Evolutionary conservation across 2,113 vertebrate species (phyloP), one percentile per base, ranked within the genome.

Genomic region (Callaeas wilsoni): DNA sequence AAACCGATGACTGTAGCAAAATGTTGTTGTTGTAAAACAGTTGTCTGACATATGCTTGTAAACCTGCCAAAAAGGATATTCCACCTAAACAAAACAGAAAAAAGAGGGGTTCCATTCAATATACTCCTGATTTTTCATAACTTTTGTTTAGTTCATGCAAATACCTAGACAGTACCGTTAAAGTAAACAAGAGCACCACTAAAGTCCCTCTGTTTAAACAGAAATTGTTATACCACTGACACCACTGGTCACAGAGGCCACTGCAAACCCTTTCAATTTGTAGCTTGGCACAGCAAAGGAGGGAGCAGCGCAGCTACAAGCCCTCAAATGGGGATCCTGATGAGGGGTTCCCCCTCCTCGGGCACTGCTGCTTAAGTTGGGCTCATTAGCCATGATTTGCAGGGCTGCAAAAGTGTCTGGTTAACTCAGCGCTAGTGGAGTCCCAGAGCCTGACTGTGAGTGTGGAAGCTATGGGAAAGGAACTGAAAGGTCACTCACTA

Each of bases 11-110:
- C 90, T 95, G 90, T 16, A 82, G 92, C 76, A 92, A 97, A 97
- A 92, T 63, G 84, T 93, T 98, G 96, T 93, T 73, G 77, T 87
- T 80, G 76, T 89, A 94, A 96, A 95, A 96, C 97, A 97, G 98
- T 98, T 97, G 96, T 68, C 91, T 90, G 96, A 92, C 96, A 96
- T 33, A 97, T 97, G 96, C 87, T 94, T 97, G 96, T 88, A 93
- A 75, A 89, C 14, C 76, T 95, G 95, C 96, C 97, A 98, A 52
- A 97, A 96, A 79, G 77, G 79, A 95, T 84, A 96, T 94, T 80
- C 73, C 86, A 94, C 74, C 92, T 92, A 88, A 96, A 78, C 44
- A 77, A 91, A 96, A 69, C 83, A 79, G 79, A 84, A 79, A 35
- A 87, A 96, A 85, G 21, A 14, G 25, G n/a, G 25, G 19, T 41